A percentile compares a stretch with the other conserved stretches of the same genome.
Evolutionary conservation across 2,888 invertebrate species (phyloP).

Genomic region (Sphaerolaimus hirsutus): DNA sequence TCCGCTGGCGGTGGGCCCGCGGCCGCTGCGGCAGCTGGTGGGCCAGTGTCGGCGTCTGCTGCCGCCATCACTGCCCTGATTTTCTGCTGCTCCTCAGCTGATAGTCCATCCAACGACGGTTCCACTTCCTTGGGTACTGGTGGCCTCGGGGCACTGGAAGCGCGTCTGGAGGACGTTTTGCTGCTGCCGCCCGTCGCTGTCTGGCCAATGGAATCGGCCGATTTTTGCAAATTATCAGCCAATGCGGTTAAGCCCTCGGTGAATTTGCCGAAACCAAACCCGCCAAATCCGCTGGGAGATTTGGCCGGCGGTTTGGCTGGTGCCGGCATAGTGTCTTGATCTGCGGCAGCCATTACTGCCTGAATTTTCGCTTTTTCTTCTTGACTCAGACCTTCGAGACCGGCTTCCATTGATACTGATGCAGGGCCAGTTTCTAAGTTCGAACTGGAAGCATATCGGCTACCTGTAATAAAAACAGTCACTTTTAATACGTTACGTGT

Average conservation of each 20-base stretch:
- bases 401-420: conserved; percentile 8
- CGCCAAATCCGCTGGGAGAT: neutral
- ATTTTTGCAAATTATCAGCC: neutral
- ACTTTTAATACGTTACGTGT: no score
- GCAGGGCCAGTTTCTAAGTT: no score
- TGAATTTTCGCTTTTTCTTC: conserved; percentile 39
- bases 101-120: conserved; percentile 1
- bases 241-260: neutral
- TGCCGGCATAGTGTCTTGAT: neutral
- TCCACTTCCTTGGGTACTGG: no score
- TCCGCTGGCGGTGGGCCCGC: neutral
- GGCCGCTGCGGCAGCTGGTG: no score
- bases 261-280: conserved; percentile 1
- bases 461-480: neutral
- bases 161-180: no score
- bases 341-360: conserved; percentile 34
- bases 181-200: no score
- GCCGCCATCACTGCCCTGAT: conserved; percentile 1
- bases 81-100: conserved; percentile 3
- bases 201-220: neutral
- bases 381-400: conserved; percentile 30
- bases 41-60: neutral
- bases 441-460: neutral
- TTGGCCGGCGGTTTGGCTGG: neutral
- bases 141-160: no score